Percentiles rank a stretch among this genome's conserved stretches.
Evolutionary conservation across 2,888 invertebrate genomes (phyloP).

Genomic region (Cylindroiulus punctatus): DNA sequence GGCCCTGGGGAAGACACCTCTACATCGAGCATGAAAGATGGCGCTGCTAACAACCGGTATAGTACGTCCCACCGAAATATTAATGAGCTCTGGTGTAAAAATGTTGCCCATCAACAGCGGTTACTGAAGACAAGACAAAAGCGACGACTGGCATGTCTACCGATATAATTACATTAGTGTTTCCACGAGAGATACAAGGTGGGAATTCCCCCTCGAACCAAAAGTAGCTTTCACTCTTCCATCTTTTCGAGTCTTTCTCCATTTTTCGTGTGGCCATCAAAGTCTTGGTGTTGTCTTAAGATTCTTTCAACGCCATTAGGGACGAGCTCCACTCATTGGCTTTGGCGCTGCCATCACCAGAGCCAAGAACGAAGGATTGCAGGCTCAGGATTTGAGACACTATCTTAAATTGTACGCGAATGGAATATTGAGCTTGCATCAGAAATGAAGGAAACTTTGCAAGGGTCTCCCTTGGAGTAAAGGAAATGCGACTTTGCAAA

Average conservation of each 20-base stretch:
- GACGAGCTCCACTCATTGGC: neutral
- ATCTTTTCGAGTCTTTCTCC: neutral
- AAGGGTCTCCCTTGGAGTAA: neutral
- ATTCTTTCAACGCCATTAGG: constrained; percentile 29
- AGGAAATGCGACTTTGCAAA: constrained; percentile 1
- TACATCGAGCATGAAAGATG: neutral
- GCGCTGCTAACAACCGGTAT: neutral
- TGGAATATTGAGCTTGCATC: constrained; percentile 5
- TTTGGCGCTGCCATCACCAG: neutral
- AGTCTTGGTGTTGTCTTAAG: neutral
- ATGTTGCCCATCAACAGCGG: constrained; percentile 45
- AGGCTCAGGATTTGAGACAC: constrained; percentile 8
- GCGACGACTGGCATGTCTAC: constrained; percentile 39
- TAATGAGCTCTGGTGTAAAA: constrained; percentile 33
- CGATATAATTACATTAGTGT: constrained; percentile 33
- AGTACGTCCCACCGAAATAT: neutral
- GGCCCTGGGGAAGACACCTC: constrained; percentile 14
- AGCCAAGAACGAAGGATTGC: neutral
- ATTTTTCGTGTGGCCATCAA: neutral
- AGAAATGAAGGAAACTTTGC: constrained; percentile 20
- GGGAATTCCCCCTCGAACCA: neutral
- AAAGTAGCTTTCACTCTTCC: neutral
- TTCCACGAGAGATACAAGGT: neutral
- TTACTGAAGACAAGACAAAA: constrained; percentile 42
- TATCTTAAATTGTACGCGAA: constrained; percentile 42